phyloP scores from a whole-genome alignment of 2,797 vertebrate species.

The Cercopithecus mitis region DNA sequence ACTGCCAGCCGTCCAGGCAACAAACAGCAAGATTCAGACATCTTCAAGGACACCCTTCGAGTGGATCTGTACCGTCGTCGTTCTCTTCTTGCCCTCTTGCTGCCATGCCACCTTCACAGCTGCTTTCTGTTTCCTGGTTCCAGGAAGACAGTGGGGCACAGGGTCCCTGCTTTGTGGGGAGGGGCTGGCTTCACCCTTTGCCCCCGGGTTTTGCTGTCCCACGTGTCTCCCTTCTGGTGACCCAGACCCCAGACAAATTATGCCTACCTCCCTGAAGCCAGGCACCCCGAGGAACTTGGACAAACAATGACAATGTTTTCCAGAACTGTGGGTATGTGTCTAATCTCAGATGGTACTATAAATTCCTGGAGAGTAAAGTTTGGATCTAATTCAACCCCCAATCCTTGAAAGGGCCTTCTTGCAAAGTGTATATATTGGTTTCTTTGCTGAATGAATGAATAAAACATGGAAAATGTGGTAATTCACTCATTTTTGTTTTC shows the following conservation, averaged over 20 bases:
- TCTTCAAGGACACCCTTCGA: background rate
- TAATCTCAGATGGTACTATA: background rate
- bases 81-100: background rate
- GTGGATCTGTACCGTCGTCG: accelerated
- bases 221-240: background rate
- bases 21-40: background rate
- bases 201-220: background rate
- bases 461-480: background rate
- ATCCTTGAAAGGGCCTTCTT: background rate
- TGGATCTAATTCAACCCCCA: background rate
- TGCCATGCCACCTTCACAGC: background rate
- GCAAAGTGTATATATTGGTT: background rate
- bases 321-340: background rate
- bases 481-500: background rate
- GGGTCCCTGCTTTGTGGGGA: background rate
- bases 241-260: background rate
- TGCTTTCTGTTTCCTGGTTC: background rate
- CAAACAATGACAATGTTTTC: background rate
- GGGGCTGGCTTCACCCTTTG: background rate
- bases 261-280: background rate
- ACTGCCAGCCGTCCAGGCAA: background rate
- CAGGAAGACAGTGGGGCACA: background rate
- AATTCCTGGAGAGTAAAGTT: background rate
- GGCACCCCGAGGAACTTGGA: background rate
- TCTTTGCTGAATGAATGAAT: constrained; percentile 29